Evolutionary conservation across 2,113 vertebrate genomes (phyloP), one percentile per base, ranked within the genome.

Genomic region (Otis tarda): DNA sequence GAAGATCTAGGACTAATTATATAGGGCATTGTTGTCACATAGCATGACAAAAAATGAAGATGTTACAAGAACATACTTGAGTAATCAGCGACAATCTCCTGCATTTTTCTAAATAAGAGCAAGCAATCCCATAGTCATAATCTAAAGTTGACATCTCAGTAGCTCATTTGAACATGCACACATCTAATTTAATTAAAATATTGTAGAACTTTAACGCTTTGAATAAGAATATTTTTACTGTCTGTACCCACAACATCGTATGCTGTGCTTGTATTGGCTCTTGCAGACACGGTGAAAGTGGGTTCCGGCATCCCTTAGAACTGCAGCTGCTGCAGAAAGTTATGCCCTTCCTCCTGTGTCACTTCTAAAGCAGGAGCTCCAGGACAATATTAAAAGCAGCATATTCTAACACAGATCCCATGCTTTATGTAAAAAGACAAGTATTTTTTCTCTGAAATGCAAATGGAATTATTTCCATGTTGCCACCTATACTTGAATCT

Each of bases 181-280:
- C 7, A 37, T 37, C 30, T 57, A 39, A 50, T 35, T 2, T 50
- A 53, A 61, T 23, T 67, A 61, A 83, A 80, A 74, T 53, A 50
- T 39, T 10, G 65, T 55, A 67, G 55, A 61, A 30, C 2, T 74
- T 74, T 22, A 64, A 61, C 24, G 39, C 4, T 73, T 83, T 50
- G 24, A 3, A 12, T 33, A 49, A 41, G 30, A 60, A 41, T 3
- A 14, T 49, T 77, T 85, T 86, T 60, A 18, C 6, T 60, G 7
- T 69, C 27, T 83, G 21, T 13, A 49, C 14, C 3, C 5, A 23
- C 39, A 64, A 7, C 22, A 35, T 41, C 6, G 18, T 8, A 3
- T 20, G 12, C 9, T 53, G 6, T 19, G 5, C 33, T 83, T 0
- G 0, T 47, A 30, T n/a, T 2, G 1, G n/a, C 12, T 83, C 41